phyloP scores from a whole-genome alignment of 1,140 invertebrate genomes.

The Pachypeltis micranthus region DNA sequence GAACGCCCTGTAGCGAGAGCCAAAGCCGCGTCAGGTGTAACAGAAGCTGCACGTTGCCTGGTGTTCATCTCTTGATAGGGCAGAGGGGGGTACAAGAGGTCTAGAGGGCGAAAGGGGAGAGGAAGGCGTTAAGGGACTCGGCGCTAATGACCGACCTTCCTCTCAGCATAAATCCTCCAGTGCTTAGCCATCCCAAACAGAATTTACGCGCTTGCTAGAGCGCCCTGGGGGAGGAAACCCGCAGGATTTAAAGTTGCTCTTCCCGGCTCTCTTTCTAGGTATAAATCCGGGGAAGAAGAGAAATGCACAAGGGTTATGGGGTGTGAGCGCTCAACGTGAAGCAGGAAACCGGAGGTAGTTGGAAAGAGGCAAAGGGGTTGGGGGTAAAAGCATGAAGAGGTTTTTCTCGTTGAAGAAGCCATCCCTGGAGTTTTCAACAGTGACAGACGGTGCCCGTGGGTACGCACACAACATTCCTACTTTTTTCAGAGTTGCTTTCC shows the following conservation, averaged over 20 bases:
- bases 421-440: not conserved
- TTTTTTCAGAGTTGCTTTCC: no score
- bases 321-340: no score
- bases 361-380: not conserved
- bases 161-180: not conserved
- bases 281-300: not conserved
- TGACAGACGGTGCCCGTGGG: slow-evolving; percentile 7
- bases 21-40: no score
- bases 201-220: not conserved
- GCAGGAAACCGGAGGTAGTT: not conserved
- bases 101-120: not conserved
- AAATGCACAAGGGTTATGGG: no score
- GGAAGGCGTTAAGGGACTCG: not conserved
- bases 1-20: no score
- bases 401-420: not conserved
- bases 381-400: not conserved
- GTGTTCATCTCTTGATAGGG: no score
- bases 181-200: not conserved
- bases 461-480: not conserved
- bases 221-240: not conserved
- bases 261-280: not conserved
- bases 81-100: no score
- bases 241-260: not conserved
- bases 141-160: not conserved
- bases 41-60: no score